phyloP scores from a whole-genome alignment of 2,797 vertebrate species.

The Clarias pachynema region DNA sequence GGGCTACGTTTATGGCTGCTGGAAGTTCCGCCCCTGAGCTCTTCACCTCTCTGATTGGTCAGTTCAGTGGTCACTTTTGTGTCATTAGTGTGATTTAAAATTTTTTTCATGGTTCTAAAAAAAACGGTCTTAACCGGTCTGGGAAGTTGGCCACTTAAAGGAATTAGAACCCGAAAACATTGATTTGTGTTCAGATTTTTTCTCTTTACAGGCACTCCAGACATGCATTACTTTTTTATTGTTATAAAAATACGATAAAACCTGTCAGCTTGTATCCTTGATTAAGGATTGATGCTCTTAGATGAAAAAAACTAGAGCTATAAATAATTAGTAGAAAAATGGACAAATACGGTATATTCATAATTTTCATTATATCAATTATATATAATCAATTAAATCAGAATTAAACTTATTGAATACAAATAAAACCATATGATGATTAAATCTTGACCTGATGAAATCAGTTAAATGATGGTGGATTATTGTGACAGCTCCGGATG shows the following conservation, averaged over 20 bases:
- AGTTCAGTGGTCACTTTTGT: conserved; percentile 44
- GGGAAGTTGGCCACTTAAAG: conserved; percentile 1
- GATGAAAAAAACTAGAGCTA: background rate
- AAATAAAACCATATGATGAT: background rate
- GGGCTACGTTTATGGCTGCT: conserved; percentile 82
- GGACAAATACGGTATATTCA: background rate
- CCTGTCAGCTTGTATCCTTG: background rate
- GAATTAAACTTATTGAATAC: background rate
- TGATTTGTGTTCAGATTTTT: background rate
- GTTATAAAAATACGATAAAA: background rate
- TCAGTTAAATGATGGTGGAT: background rate
- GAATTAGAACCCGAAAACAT: background rate
- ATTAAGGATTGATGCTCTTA: background rate
- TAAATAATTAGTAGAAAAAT: background rate
- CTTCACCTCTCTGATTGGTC: conserved; percentile 82
- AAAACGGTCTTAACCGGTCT: background rate
- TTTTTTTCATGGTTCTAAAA: no score
- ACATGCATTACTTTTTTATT: background rate
- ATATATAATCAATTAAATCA: background rate
- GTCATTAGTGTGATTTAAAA: background rate
- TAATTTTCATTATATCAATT: background rate
- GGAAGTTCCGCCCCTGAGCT: conserved; percentile 82
- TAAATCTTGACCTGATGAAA: background rate
- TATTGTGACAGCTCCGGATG: background rate
- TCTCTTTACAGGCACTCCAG: background rate